Evolutionary conservation across 1,140 invertebrate genomes (phyloP), one percentile per base, ranked within the genome.

Genomic region (Globodera ellingtonae): DNA sequence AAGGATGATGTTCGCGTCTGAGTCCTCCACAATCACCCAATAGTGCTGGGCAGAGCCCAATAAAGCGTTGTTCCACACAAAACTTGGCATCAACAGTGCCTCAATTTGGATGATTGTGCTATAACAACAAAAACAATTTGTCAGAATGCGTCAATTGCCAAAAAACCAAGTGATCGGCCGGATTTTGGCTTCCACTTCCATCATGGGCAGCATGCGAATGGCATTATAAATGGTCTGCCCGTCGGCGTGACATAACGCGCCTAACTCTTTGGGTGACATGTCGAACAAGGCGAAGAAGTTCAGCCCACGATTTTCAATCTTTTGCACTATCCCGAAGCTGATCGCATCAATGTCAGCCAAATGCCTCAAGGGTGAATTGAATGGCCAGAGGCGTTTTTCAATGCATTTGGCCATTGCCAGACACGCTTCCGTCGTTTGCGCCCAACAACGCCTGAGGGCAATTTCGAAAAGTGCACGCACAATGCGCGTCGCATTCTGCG

Each of bases 21-120:
- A 94, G 91, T 99, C 96, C 91, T 98, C 96, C 18, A 99, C 94
- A 95, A 97, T 98, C 73, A 99, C 93, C 94, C 95, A 98, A 90
- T 98, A 99, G 3, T 94, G 92, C 90, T 98, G 95, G 10, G 92
- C 92, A 2, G 73, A 75, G 0, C 96, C 95, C 89, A 98, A 95
- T 77, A 95, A 91, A 82, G 92, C 93, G 87, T 95, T 94, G 88
- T 95, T 95, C 95, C 95, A 98, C 70, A 91, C 92, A 89, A 99
- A 99, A 80, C 93, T 92, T 0, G 97, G 93, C 76, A 89, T 93
- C 10, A 99, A 93, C 67, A 91, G 92, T 15, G 98, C 91, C 67
- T 93, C 93, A 82, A 99, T 94, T 86, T 95, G 92, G 6, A 99
- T 90, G 35, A 99, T 94, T 1, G 86, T 84, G 15, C 85, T 88